Base-by-base conservation (phyloP, 2,888 invertebrate genomes). In the Carpatolechia fugitivella region DNA sequence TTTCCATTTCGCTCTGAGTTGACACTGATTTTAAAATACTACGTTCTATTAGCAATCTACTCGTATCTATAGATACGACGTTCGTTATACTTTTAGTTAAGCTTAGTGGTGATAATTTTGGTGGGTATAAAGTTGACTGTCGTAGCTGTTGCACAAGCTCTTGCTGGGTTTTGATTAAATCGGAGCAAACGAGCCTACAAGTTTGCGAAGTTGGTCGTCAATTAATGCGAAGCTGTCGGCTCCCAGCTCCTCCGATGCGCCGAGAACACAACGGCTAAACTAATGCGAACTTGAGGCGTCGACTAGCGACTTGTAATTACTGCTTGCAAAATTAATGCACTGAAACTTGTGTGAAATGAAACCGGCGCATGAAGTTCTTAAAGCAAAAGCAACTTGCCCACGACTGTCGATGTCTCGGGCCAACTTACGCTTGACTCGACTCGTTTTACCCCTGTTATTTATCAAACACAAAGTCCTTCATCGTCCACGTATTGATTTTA, bases 301-400 rank as follows among this genome's bases (percentile, higher is more conserved):
- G 80, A 80, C 82, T 81, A 76, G 80, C 74, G 82, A 84, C 85
- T 85, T 82, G 85, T 88, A 88, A 88, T 89, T 88, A 88, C 87
- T 77, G 81, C 80, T 72, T 87, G 85, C 85, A 88, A 87, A 86
- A 88, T 87, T 87, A 89, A 88, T 88, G 87, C 85, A 85, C 80
- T 78, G 79, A 82, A 85, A 87, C 85, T 85, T 81, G 82, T 76
- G 80, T 81, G 82, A 85, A 88, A 88, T 86, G 85, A 86, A 88
- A 84, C 84, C 83, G 70, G 83, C 76, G 78, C 79, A 77, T 77
- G 74, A 83, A 85, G 76, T 85, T 85, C 68, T 69, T 71, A 65
- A 70, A 66, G 68, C 65, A 51, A 48, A 35, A 63, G 60, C 62
- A 69, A 71, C 64, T 72, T 65, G 66, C 61, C 63, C 60, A 64